Base-by-base conservation (phyloP, 2,797 vertebrate genomes). In the Carcharodon carcharias region DNA sequence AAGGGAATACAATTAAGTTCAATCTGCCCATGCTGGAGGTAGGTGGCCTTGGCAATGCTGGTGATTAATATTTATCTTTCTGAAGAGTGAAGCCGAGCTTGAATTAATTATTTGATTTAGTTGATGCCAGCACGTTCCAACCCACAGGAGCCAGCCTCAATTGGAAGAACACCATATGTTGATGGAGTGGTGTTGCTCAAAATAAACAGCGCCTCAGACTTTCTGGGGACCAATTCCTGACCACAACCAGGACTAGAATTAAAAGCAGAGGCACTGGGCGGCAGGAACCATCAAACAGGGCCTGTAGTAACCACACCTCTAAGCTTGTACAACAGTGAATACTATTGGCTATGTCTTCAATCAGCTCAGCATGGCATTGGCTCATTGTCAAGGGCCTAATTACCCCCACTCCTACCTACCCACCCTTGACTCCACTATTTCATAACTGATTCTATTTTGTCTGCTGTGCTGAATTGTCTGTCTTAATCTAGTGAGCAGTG, bases 21-120 rank as follows among this genome's bases (percentile, higher is more conserved):
- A 85, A 23, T 26, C 73, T 61, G 14, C 16, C 89, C n/a, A 11
- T 45, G 61, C 61, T 93, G n/a, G 61, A 93, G 65, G 61, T 45
- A 45, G 18, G 31, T 23, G 31, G n/a, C 26, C 91, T 45, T 93
- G 91, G 61, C 91, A 67, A 93, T 12, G 63, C n/a, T 26, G 63
- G 9, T 92, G 58, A 93, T 93, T 93, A 93, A 67, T 93, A 67
- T 93, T 67, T 93, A 40, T 67, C n/a, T 65, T 23, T 40, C 61
- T 11, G 11, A 93, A 67, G 61, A 45, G 56, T 1, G 18, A n/a
- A 45, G 91, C 63, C 91, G 67, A 93, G n/a, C 91, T 92, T 63
- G 31, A 92, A 63, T 63, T 31, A 63, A 92, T n/a, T 35, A 63
- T 26, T 61, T 91, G 1, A 93, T 65, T 93, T 65, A 26, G 9